These are phyloP conservation scores for Drosophila tropicalis DNA, from an alignment of 1,140 invertebrate species.

Conservation along the genomic window DNA sequence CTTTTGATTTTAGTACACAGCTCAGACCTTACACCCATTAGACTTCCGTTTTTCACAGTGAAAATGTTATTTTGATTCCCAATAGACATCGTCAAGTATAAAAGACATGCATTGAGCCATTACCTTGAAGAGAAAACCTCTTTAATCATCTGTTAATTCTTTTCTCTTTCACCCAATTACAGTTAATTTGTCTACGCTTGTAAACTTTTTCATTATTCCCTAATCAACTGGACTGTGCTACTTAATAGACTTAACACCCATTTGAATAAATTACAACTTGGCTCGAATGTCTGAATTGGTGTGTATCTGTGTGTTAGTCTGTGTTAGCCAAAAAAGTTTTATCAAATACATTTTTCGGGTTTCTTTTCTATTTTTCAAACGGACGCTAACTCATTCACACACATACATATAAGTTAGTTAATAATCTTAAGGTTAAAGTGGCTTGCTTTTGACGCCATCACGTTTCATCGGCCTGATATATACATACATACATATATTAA, in stretches of 20 bases:
- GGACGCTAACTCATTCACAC: neutral
- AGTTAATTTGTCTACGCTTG: neutral
- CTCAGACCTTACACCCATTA: too few species aligned
- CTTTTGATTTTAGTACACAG: too few species aligned
- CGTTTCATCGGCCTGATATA: conserved; percentile 47
- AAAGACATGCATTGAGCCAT: too few species aligned
- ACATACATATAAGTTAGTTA: conserved; percentile 30
- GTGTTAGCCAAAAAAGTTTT: neutral
- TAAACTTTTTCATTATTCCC: neutral
- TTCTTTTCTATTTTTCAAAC: neutral
- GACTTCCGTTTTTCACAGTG: too few species aligned
- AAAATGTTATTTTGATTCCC: too few species aligned
- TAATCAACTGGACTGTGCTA: neutral
- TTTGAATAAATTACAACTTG: conserved; percentile 6
- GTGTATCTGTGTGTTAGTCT: neutral
- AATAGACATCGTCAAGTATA: too few species aligned
- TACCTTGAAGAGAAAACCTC: too few species aligned
- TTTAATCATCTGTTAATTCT: neutral
- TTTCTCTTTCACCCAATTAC: too few species aligned
- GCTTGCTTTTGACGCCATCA: conserved; percentile 39
- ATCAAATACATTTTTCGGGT: conserved; percentile 3
- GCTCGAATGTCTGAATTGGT: neutral
- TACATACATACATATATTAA: neutral
- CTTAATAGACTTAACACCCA: neutral
- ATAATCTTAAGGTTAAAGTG: conserved; percentile 49